phyloP scores from a whole-genome alignment of 2,797 vertebrate genomes.

The Pterois miles region DNA sequence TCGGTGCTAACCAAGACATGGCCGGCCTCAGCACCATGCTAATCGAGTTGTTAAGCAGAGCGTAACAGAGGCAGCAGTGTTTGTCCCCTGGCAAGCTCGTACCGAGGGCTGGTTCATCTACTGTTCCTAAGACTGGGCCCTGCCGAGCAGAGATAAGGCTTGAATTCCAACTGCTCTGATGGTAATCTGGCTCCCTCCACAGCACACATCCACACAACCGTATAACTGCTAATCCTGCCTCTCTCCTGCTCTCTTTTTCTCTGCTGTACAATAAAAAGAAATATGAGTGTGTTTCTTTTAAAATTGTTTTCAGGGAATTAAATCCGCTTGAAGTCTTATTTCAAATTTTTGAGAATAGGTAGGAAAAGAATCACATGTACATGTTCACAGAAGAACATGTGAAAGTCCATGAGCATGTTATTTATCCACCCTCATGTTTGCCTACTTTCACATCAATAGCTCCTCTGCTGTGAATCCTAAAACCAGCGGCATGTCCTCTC shows the following conservation, averaged over 20 bases:
- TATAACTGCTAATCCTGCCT: slow-evolving; percentile 60
- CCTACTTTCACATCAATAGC: slow-evolving; percentile 32
- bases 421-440: slow-evolving; percentile 20
- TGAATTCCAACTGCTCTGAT: slow-evolving; percentile 78
- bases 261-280: slow-evolving; percentile 15
- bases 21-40: slow-evolving; percentile 50
- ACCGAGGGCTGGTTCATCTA: slow-evolving; percentile 60
- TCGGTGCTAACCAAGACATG: slow-evolving; percentile 43
- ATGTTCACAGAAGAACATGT: slow-evolving; percentile 23
- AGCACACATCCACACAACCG: slow-evolving; percentile 47
- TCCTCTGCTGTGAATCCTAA: slow-evolving; percentile 1
- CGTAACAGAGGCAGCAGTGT: slow-evolving; percentile 68
- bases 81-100: slow-evolving; percentile 56
- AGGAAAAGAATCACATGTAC: background rate
- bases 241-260: background rate
- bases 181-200: slow-evolving; percentile 73
- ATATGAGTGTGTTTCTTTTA: slow-evolving; percentile 12
- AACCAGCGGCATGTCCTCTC: background rate
- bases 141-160: slow-evolving; percentile 79
- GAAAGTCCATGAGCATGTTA: slow-evolving; percentile 1
- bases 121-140: slow-evolving; percentile 58
- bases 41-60: slow-evolving; percentile 69
- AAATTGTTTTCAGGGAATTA: slow-evolving; percentile 23
- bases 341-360: slow-evolving; percentile 14
- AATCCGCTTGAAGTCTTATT: slow-evolving; percentile 4